Evolutionary conservation across 2,797 vertebrate genomes (phyloP).

Genomic region (Scomberomorus guttatus): DNA sequence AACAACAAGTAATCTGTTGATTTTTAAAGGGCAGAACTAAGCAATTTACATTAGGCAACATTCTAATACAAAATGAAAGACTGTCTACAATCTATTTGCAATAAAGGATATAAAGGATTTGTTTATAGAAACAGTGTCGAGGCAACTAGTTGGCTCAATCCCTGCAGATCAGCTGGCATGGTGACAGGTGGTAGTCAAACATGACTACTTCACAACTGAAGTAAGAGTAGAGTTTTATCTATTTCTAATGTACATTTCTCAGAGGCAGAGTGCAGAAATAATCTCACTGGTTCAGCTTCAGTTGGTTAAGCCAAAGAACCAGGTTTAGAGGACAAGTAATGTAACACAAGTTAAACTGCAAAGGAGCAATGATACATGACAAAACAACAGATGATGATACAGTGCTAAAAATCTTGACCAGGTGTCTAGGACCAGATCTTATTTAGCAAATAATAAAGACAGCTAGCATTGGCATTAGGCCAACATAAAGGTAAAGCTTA

Average conservation of each 20-base stretch:
- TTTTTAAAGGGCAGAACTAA: not conserved
- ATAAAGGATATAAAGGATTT: not conserved
- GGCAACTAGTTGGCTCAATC: not conserved
- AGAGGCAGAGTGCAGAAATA: not conserved
- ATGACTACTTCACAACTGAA: too few species aligned
- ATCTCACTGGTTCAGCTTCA: not conserved
- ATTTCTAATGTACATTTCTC: not conserved
- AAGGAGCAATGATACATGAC: not conserved
- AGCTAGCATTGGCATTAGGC: too few species aligned
- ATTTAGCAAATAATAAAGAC: too few species aligned
- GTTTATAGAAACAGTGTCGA: not conserved
- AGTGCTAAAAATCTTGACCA: not conserved
- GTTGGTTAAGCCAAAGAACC: conserved; percentile 19
- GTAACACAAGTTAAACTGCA: not conserved
- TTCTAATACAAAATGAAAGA: not conserved
- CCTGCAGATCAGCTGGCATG: not conserved
- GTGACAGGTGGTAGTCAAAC: too few species aligned
- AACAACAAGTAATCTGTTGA: not conserved
- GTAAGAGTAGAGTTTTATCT: not conserved
- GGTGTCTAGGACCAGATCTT: not conserved
- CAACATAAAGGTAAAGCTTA: not conserved
- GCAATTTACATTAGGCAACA: not conserved
- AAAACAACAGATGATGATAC: not conserved
- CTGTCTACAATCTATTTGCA: too few species aligned
- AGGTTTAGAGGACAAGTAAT: not conserved